These are phyloP conservation scores for Pharmacophagus antenor DNA, from an alignment of 2,888 invertebrate species.

Conservation along the genomic window DNA sequence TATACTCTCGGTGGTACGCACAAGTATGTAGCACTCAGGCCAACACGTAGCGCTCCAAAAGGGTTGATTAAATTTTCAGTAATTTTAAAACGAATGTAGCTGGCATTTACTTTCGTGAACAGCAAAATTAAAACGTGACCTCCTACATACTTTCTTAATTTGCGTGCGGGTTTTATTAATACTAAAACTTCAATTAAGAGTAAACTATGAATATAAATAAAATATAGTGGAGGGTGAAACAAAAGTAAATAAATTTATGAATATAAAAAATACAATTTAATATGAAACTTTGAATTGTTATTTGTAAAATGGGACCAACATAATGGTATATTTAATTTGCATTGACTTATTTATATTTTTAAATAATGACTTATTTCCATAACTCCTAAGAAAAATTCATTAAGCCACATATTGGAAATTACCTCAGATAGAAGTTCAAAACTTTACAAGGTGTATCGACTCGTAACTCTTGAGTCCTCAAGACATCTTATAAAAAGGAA, in stretches of 20 bases:
- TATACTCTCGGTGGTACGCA: slow-evolving; percentile 23
- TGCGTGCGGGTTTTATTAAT: slow-evolving; percentile 8
- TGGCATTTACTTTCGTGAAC: slow-evolving; percentile 28
- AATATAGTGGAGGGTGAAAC: not conserved
- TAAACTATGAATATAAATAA: not conserved
- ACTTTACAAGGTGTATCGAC: slow-evolving; percentile 54
- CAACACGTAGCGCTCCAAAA: slow-evolving; percentile 29
- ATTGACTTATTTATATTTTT: too few species aligned
- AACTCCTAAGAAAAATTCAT: not conserved
- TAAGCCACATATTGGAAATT: not conserved
- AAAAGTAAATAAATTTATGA: too few species aligned
- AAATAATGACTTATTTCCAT: too few species aligned
- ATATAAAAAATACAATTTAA: too few species aligned
- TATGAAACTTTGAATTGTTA: too few species aligned
- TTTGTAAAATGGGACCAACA: too few species aligned
- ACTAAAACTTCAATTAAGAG: not conserved
- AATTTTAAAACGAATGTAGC: slow-evolving; percentile 31
- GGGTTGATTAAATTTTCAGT: slow-evolving; percentile 31
- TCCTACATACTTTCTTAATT: slow-evolving; percentile 28
- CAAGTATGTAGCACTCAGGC: slow-evolving; percentile 27
- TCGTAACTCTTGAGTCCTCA: slow-evolving; percentile 50
- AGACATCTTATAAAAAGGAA: slow-evolving; percentile 65
- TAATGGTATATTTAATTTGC: too few species aligned
- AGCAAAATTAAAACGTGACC: slow-evolving; percentile 30
- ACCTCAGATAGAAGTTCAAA: slow-evolving; percentile 44